Evolutionary conservation across 2,113 vertebrate species (phyloP).

Genomic region (Oncorhynchus tshawytscha): DNA sequence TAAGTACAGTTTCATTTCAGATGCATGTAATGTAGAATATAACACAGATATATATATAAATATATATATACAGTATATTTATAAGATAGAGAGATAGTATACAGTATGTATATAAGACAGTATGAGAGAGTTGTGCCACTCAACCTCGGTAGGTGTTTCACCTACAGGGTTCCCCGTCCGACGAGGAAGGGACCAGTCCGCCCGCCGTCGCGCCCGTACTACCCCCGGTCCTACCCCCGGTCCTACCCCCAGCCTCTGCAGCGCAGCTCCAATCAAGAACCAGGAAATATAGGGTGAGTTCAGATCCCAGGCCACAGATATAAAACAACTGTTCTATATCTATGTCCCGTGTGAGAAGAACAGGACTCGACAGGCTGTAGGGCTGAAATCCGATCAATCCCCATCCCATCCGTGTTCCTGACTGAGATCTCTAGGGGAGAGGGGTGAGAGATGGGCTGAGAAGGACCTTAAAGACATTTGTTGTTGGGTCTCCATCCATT

Average conservation of each 20-base stretch:
- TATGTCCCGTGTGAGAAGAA: no score
- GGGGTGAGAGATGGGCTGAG: not conserved
- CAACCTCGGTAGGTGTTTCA: slow-evolving; percentile 62
- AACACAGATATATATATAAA: not conserved
- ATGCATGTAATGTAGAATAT: no score
- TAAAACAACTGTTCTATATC: no score
- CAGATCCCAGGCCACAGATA: slow-evolving; percentile 57
- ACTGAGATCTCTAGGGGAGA: slow-evolving; percentile 37
- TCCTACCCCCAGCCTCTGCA: slow-evolving; percentile 35
- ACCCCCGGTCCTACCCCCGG: slow-evolving; percentile 43
- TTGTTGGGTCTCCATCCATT: not conserved
- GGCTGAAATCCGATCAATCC: slow-evolving; percentile 60
- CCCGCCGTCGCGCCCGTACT: slow-evolving; percentile 35
- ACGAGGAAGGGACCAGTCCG: slow-evolving; percentile 55
- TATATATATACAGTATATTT: slow-evolving; percentile 14
- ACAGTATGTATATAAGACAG: no score
- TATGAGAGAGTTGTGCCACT: slow-evolving; percentile 45
- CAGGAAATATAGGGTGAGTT: slow-evolving; percentile 61
- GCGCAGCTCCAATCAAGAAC: slow-evolving; percentile 61
- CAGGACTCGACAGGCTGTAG: slow-evolving; percentile 31
- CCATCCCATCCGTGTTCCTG: slow-evolving; percentile 11
- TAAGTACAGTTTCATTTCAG: no score
- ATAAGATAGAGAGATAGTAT: no score
- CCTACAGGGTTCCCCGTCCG: slow-evolving; percentile 61
- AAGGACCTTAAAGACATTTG: not conserved